Conservation (phyloP, 2,888 invertebrate species). For the Trichopria drosophilae region DNA sequence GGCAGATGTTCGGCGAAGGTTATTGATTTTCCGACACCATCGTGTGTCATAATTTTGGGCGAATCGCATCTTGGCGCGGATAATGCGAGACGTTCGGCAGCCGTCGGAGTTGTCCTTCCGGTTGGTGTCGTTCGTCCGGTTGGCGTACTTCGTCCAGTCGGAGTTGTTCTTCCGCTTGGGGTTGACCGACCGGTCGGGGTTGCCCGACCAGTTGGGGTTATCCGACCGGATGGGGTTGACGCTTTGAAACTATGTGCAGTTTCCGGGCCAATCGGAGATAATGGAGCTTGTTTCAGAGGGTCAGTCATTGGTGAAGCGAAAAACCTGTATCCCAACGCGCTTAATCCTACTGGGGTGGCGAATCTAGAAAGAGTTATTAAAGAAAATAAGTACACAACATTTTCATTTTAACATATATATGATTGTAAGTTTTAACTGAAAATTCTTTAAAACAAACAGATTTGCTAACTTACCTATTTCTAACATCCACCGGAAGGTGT, state of each 20-base stretch:
- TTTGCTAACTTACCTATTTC: constrained; percentile 45
- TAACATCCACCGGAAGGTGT: constrained; percentile 44
- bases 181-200: constrained; percentile 46
- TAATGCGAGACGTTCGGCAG: constrained; percentile 47
- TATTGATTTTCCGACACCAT: constrained; percentile 36
- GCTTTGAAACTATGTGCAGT: constrained; percentile 44
- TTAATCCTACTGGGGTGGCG: constrained; percentile 47
- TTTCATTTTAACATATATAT: neutral
- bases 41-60: constrained; percentile 27
- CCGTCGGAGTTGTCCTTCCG: constrained; percentile 43
- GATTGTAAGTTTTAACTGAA: neutral
- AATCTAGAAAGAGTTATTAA: constrained; percentile 41
- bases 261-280: constrained; percentile 51
- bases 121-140: constrained; percentile 44
- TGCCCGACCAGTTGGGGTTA: constrained; percentile 41
- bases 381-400: too few species aligned
- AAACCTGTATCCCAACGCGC: constrained; percentile 53
- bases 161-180: constrained; percentile 42
- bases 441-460: neutral
- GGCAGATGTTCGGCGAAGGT: too few species aligned
- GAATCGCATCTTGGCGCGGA: constrained; percentile 36
- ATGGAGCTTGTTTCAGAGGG: constrained; percentile 41
- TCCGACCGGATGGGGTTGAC: constrained; percentile 45
- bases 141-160: too few species aligned
- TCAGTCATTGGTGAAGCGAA: constrained; percentile 49